Conservation (phyloP, 2,113 vertebrate genomes). For the Otolemur garnettii region DNA sequence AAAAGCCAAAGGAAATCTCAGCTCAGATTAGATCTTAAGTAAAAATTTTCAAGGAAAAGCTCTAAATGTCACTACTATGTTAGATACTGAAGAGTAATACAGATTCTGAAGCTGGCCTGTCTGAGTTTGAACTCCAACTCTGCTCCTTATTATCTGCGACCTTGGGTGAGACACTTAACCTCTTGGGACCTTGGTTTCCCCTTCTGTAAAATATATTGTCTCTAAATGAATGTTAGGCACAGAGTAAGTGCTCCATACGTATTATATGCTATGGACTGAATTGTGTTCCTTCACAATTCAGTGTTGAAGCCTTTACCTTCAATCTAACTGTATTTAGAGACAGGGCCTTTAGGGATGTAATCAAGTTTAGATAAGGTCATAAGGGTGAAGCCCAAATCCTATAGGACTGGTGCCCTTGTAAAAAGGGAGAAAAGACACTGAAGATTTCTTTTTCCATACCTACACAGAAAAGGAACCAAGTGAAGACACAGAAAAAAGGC, state of each 20-base stretch:
- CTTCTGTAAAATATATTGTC: background rate
- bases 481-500: background rate
- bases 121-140: background rate
- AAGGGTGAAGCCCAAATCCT: background rate
- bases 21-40: background rate
- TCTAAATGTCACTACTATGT: background rate
- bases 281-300: background rate
- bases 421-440: background rate
- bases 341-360: background rate
- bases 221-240: background rate
- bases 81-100: background rate
- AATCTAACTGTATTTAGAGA: background rate
- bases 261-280: background rate
- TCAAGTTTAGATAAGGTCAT: background rate
- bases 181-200: background rate
- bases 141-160: background rate
- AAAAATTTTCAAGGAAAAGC: background rate
- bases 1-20: background rate
- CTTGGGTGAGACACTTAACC: background rate
- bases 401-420: background rate
- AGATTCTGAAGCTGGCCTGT: background rate
- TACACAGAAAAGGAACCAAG: background rate
- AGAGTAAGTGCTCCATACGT: background rate
- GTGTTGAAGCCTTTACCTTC: background rate
- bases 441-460: background rate